Evolutionary conservation across 1,140 invertebrate genomes (phyloP).

Genomic region (Macrotrachela quadricornifera): DNA sequence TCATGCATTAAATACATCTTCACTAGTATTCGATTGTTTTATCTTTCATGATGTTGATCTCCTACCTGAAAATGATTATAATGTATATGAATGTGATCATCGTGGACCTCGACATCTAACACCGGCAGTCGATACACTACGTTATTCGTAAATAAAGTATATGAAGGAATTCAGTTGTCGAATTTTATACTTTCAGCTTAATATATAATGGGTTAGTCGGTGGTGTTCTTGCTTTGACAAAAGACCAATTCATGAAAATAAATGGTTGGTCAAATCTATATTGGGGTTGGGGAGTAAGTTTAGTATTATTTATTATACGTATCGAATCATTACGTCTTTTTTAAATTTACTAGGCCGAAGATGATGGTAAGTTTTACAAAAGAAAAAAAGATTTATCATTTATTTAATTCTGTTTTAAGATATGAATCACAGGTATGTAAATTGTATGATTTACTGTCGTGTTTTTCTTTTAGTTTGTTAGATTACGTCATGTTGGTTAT

Average conservation of each 20-base stretch:
- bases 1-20: slow-evolving; percentile 36
- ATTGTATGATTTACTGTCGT: slow-evolving; percentile 10
- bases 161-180: no score
- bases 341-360: no score
- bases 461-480: slow-evolving; percentile 20
- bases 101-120: slow-evolving; percentile 18
- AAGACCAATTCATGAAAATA: background rate
- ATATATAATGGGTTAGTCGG: slow-evolving; percentile 67
- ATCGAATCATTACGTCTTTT: slow-evolving; percentile 8
- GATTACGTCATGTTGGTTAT: slow-evolving; percentile 25
- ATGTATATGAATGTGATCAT: slow-evolving; percentile 23
- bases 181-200: slow-evolving; percentile 41
- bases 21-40: slow-evolving; percentile 36
- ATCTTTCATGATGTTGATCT: slow-evolving; percentile 27
- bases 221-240: slow-evolving; percentile 38
- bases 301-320: slow-evolving; percentile 51
- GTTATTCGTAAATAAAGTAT: slow-evolving; percentile 24
- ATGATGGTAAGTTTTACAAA: background rate
- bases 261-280: slow-evolving; percentile 9
- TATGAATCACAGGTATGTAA: background rate
- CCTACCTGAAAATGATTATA: slow-evolving; percentile 21
- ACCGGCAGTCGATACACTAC: slow-evolving; percentile 20
- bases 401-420: no score
- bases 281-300: slow-evolving; percentile 16
- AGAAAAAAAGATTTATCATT: no score